A percentile compares a stretch with the other conserved stretches of the same genome.
phyloP scores from a whole-genome alignment of 2,888 invertebrate genomes.

The Junonia oenone region DNA sequence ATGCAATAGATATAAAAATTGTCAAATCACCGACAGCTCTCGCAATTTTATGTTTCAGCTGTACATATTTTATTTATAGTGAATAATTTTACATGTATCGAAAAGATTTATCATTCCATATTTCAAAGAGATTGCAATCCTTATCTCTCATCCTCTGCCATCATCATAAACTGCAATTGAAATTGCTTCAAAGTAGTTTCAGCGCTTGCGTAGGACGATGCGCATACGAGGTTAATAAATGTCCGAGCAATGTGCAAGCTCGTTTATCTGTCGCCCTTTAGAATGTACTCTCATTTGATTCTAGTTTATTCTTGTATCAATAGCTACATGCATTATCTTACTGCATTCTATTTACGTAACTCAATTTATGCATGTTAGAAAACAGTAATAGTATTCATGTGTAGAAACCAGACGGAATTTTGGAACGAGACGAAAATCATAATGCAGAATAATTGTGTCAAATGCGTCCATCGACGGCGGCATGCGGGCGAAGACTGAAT shows the following conservation, averaged over 20 bases:
- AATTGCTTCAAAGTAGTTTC: constrained; percentile 19
- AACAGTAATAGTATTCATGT: constrained; percentile 4
- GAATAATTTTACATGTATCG: constrained; percentile 1
- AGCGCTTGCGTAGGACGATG: constrained; percentile 13
- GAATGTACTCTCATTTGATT: neutral
- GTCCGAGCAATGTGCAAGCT: constrained; percentile 5
- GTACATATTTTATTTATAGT: neutral
- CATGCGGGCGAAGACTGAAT: constrained; percentile 39
- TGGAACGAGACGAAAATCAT: neutral
- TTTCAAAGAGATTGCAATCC: constrained; percentile 1
- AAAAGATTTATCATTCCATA: neutral
- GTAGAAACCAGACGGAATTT: neutral
- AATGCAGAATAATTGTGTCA: neutral
- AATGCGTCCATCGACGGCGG: constrained; percentile 41
- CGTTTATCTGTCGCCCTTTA: constrained; percentile 8
- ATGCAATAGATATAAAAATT: neutral
- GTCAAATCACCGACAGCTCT: neutral
- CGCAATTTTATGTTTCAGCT: neutral
- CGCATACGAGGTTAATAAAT: constrained; percentile 16
- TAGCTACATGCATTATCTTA: neutral
- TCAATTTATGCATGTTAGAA: neutral
- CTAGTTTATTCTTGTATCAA: neutral
- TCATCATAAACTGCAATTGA: constrained; percentile 15
- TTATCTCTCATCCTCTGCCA: constrained; percentile 5
- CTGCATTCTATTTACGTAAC: neutral